These are phyloP conservation scores for Ophraella communa DNA, from an alignment of 2,888 invertebrate genomes.

Conservation along the genomic window DNA sequence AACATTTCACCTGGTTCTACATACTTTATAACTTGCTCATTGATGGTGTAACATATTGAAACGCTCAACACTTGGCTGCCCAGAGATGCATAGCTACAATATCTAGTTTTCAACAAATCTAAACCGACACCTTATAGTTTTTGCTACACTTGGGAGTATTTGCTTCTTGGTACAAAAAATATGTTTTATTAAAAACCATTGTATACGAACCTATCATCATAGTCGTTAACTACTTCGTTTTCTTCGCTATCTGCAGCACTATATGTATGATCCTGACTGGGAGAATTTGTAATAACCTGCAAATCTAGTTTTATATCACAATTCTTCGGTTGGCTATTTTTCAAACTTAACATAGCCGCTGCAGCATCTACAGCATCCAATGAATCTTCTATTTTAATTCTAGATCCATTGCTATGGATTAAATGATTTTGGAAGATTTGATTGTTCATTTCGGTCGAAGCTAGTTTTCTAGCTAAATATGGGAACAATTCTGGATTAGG, in stretches of 20 bases:
- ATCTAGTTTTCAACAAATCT: too few species aligned
- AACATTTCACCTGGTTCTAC: too few species aligned
- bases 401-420: slow-evolving; percentile 4
- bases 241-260: slow-evolving; percentile 66
- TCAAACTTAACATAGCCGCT: slow-evolving; percentile 86
- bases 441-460: slow-evolving; percentile 59
- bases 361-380: slow-evolving; percentile 84
- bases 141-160: too few species aligned
- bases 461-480: slow-evolving; percentile 76
- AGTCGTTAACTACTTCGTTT: slow-evolving; percentile 65
- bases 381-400: slow-evolving; percentile 58
- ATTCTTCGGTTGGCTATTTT: slow-evolving; percentile 67
- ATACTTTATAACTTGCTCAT: too few species aligned
- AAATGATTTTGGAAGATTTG: slow-evolving; percentile 2
- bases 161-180: too few species aligned
- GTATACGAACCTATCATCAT: slow-evolving; percentile 62
- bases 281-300: slow-evolving; percentile 82
- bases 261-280: slow-evolving; percentile 94
- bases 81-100: too few species aligned
- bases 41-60: too few species aligned
- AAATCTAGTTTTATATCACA: slow-evolving; percentile 46
- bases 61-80: too few species aligned
- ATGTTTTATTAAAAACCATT: too few species aligned
- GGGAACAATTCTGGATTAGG: slow-evolving; percentile 85
- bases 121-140: too few species aligned